Percentiles rank a stretch among this genome's conserved stretches.
These are phyloP conservation scores for Neelides sp. DNA, from an alignment of 1,140 invertebrate genomes.

Conservation along the genomic window DNA sequence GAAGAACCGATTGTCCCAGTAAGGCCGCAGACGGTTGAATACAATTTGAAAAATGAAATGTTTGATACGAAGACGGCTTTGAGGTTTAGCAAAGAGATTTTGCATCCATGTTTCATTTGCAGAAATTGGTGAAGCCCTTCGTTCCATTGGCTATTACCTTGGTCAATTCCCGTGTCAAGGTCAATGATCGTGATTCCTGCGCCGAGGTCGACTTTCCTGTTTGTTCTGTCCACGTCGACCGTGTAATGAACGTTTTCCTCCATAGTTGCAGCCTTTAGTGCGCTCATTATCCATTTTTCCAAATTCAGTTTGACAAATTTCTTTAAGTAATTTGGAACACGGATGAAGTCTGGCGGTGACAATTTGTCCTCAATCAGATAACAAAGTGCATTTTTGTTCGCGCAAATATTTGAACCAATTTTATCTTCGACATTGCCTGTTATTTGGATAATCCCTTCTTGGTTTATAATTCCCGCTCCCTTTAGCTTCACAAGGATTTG, in stretches of 20 bases:
- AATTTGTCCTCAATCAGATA: too few relatives aligned
- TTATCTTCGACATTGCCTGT: too few relatives aligned
- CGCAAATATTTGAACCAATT: too few relatives aligned
- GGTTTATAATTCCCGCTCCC: too few relatives aligned
- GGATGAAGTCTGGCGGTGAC: too few relatives aligned
- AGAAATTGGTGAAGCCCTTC: conserved; percentile 38
- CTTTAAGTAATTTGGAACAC: conserved; percentile 29
- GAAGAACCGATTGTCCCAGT: conserved; percentile 36
- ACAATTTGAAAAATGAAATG: conserved; percentile 35
- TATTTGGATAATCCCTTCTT: too few relatives aligned
- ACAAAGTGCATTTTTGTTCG: too few relatives aligned
- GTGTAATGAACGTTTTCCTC: conserved; percentile 30
- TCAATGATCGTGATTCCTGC: conserved; percentile 34
- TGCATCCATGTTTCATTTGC: conserved; percentile 38
- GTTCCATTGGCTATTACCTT: conserved; percentile 35
- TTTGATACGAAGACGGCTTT: conserved; percentile 38
- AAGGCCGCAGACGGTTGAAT: conserved; percentile 34
- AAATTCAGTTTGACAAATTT: conserved; percentile 27
- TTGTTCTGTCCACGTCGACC: conserved; percentile 31
- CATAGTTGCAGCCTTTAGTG: conserved; percentile 27
- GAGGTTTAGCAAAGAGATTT: conserved; percentile 33
- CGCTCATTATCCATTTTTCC: conserved; percentile 32
- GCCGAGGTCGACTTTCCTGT: conserved; percentile 29
- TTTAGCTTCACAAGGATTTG: too few relatives aligned
- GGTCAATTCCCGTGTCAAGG: conserved; percentile 37